Conservation (phyloP, 2,797 vertebrate species). For the Enteromius afrohamiltoni region DNA sequence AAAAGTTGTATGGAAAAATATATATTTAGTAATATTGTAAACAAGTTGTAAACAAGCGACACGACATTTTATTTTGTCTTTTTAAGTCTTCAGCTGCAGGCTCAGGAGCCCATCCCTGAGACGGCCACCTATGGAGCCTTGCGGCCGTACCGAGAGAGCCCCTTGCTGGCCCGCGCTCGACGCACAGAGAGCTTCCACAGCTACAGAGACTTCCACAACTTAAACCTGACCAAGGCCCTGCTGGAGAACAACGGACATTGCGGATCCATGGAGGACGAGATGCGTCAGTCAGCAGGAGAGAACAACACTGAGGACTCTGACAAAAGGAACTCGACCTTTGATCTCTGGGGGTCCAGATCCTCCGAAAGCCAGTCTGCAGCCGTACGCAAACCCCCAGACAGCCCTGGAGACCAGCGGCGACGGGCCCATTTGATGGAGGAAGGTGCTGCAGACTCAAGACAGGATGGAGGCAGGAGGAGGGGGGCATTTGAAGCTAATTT, state of each 20-base stretch:
- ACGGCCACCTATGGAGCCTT: constrained; percentile 89
- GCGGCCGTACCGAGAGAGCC: constrained; percentile 94
- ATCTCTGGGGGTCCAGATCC: constrained; percentile 72
- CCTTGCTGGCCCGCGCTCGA: constrained; percentile 91
- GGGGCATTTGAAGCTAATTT: constrained; percentile 88
- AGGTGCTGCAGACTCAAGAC: constrained; percentile 79
- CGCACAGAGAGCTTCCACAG: constrained; percentile 96
- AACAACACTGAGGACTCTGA: constrained; percentile 71
- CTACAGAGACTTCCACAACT: constrained; percentile 91
- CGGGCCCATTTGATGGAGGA: constrained; percentile 81
- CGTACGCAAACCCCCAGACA: constrained; percentile 73
- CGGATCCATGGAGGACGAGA: constrained; percentile 61
- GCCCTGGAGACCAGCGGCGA: constrained; percentile 78
- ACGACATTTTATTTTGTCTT: background rate
- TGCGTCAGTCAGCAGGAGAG: constrained; percentile 71
- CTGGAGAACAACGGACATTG: constrained; percentile 72
- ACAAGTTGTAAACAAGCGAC: too few species aligned
- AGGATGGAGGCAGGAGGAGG: constrained; percentile 83
- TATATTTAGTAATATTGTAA: too few species aligned
- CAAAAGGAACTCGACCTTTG: constrained; percentile 74
- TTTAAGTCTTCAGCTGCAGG: constrained; percentile 90
- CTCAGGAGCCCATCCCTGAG: constrained; percentile 86
- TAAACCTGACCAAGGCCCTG: constrained; percentile 81
- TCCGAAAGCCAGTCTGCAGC: constrained; percentile 66
- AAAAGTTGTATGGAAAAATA: background rate